phyloP scores from a whole-genome alignment of 2,113 vertebrate species.

The Caracal caracal region DNA sequence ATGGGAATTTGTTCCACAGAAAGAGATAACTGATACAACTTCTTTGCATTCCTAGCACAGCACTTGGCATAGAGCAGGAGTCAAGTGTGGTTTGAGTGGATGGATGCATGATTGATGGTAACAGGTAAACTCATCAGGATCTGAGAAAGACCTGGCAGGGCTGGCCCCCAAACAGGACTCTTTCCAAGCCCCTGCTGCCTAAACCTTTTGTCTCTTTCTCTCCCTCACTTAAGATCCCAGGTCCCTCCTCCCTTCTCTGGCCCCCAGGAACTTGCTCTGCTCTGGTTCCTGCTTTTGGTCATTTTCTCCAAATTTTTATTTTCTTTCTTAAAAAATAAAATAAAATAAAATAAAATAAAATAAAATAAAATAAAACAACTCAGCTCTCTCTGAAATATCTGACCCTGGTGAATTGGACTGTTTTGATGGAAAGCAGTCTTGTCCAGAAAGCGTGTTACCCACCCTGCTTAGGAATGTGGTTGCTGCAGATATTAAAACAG shows the following conservation, averaged over 20 bases:
- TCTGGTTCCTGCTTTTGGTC: slow-evolving; percentile 27
- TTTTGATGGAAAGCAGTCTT: slow-evolving; percentile 77
- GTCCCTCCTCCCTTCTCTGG: not conserved
- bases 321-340: slow-evolving; percentile 33
- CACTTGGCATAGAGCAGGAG: not conserved
- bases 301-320: slow-evolving; percentile 59
- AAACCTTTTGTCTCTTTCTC: not conserved
- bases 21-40: not conserved
- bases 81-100: not conserved
- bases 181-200: not conserved
- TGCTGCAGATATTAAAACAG: slow-evolving; percentile 83
- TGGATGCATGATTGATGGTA: not conserved
- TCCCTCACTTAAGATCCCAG: not conserved
- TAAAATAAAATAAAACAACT: not conserved
- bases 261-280: not conserved
- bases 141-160: not conserved
- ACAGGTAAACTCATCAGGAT: not conserved
- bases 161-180: not conserved
- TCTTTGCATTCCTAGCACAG: not conserved
- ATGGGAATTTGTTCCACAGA: not conserved
- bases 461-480: slow-evolving; percentile 85
- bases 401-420: slow-evolving; percentile 63
- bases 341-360: not conserved
- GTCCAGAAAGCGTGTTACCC: slow-evolving; percentile 77
- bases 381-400: slow-evolving; percentile 58